These are phyloP conservation scores for Drosophila bipectinata DNA, from an alignment of 1,140 invertebrate genomes.

Conservation along the genomic window DNA sequence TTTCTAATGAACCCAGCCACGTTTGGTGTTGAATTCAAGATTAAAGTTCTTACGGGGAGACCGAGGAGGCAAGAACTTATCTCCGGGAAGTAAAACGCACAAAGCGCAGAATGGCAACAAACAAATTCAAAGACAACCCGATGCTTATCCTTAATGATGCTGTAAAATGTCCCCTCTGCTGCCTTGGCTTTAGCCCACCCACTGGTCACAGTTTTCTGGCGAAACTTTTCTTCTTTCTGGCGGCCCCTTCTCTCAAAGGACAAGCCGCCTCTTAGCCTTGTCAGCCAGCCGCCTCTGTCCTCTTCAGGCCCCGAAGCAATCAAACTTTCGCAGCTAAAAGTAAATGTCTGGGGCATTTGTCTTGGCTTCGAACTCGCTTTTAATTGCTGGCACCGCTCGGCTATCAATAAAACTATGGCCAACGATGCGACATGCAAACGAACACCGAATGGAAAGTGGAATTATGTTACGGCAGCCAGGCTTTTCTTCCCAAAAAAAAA, in stretches of 20 bases:
- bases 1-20: constrained; percentile 35
- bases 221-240: constrained; percentile 46
- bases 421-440: constrained; percentile 52
- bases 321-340: constrained; percentile 56
- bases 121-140: constrained; percentile 73
- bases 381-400: constrained; percentile 59
- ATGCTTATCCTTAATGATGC: constrained; percentile 83
- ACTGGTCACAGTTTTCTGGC: constrained; percentile 42
- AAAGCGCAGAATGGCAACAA: constrained; percentile 54
- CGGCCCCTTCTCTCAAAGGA: neutral
- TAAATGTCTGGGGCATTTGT: constrained; percentile 58
- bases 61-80: constrained; percentile 38
- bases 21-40: constrained; percentile 47
- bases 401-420: constrained; percentile 69
- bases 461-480: constrained; percentile 47
- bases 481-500: constrained; percentile 8
- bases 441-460: constrained; percentile 62
- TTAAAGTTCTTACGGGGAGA: constrained; percentile 22
- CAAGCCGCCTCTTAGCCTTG: constrained; percentile 13
- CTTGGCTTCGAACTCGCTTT: constrained; percentile 50
- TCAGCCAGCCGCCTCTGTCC: constrained; percentile 3
- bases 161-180: constrained; percentile 58
- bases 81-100: constrained; percentile 53
- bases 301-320: constrained; percentile 38
- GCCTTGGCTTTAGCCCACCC: constrained; percentile 23